Evolutionary conservation across 2,888 invertebrate genomes (phyloP), one percentile per base, ranked within the genome.

Genomic region (Geophilus truncorum): DNA sequence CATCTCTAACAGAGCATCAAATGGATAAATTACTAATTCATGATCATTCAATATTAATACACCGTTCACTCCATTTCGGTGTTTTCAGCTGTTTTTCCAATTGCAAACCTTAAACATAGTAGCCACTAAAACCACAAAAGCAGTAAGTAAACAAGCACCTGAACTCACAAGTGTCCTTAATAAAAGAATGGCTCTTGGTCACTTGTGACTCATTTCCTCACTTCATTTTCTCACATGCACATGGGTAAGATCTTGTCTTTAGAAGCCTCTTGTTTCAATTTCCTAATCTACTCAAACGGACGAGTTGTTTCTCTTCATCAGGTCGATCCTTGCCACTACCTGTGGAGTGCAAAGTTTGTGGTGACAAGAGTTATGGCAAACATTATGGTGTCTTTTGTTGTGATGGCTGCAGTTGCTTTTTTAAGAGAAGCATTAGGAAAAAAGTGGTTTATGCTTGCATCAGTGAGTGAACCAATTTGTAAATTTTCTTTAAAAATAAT

Each of bases 391-490:
- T 93, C 15, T 92, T 91, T 86, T 93, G 93, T 85, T 95, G 95
- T 86, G 95, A 95, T 85, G 95, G 95, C 0, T 95, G 95, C 86
- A 93, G 94, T 79, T 95, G 95, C 85, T 95, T 95, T 87, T 95
- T 95, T 88, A 95, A 95, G 86, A 89, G 95, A 83, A 93, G 93
- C 83, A 91, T 95, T 76, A 89, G 95, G 75, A 91, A 91, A 82
- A 91, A 91, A 70, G 92, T 92, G 78, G 87, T 90, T 23, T 95
- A 94, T 85, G 90, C 91, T 30, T 95, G 95, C 86, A 94, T 94
- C 83, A 91, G 93, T 93, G 87, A 88, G 90, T 83, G 45, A 25
- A 25, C 6, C 23, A 21, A 57, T n/a, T 21, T 18, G 21, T 57
- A 21, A 1, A 2, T 4, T n/a, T 57, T 9, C 1, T 12, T 12